These are phyloP conservation scores for Ricordea florida DNA, from an alignment of 92 coral and sea anemone genomes.

Conservation along the genomic window DNA sequence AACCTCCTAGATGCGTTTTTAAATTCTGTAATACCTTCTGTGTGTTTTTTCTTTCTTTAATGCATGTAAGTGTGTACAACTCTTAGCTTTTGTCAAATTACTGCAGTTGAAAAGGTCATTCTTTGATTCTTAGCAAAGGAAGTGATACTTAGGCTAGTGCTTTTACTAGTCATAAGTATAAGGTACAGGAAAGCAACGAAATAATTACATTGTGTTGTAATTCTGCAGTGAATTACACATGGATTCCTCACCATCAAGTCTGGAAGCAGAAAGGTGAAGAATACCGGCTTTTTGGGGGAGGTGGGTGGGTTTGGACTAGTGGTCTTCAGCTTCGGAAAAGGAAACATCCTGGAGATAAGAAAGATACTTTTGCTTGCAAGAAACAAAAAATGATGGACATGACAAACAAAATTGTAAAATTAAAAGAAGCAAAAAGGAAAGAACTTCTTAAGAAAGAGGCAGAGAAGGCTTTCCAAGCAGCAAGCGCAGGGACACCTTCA, in stretches of 20 bases:
- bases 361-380: conserved; percentile 74
- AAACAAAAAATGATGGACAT: conserved; percentile 73
- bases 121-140: no score
- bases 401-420: conserved; percentile 66
- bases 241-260: conserved; percentile 94
- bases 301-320: conserved; percentile 99
- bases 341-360: conserved; percentile 58
- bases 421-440: conserved; percentile 52
- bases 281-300: conserved; percentile 94
- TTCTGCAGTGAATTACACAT: conserved; percentile 83
- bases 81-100: no score
- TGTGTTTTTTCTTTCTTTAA: no score
- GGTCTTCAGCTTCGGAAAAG: conserved; percentile 78
- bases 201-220: not conserved
- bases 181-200: no score
- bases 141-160: no score
- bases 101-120: no score
- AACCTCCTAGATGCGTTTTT: no score
- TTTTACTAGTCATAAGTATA: no score
- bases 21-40: no score
- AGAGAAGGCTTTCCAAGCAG: conserved; percentile 35
- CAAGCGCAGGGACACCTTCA: conserved; percentile 24
- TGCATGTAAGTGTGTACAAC: no score
- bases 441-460: conserved; percentile 55
- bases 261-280: conserved; percentile 99